Base-by-base conservation (phyloP, 2,797 vertebrate species). In the Enteromius afrohamiltoni region DNA sequence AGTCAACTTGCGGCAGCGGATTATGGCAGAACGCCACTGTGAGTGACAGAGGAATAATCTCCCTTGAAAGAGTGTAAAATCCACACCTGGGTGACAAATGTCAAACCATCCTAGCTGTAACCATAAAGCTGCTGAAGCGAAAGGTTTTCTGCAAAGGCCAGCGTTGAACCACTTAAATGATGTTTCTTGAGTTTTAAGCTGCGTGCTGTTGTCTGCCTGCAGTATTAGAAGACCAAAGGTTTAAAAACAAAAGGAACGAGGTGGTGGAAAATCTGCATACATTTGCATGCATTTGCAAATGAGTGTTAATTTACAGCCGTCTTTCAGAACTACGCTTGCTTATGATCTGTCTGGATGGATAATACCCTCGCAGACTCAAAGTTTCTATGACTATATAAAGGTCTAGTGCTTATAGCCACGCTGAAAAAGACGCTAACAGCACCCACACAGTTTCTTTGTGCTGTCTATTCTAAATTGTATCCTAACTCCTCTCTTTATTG, bases 171-270 rank as follows among this genome's bases (percentile, higher is more conserved):
- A 93, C 93, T 94, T 91, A 92, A 94, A 93, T 91, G 91, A 92
- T 91, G 92, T 91, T 93, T 92, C 87, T 92, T 94, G 93, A 94
- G 94, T 95, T 92, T 93, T 94, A 94, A 95, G 90, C 89, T 91
- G 91, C 85, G 86, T 90, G 86, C 91, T 93, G 92, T 94, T 94
- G 93, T 94, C 91, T 82, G 90, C 91, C 90, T 93, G 90, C 90
- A 93, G 89, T 93, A 93, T 94, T 92, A 92, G 92, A 93, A 92
- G 91, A 93, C 89, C 91, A 92, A 93, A 93, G 91, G 90, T 93
- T 92, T 90, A n/a, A 88, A 86, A 83, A 78, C 58, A 77, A 88
- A 88, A 89, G 87, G 83, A 89, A 89, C 80, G 91, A 91, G 91
- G 91, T 92, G 88, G 89, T 93, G 89, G 62, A 89, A 88, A 94